Evolutionary conservation across 1,140 invertebrate species (phyloP), one percentile per base, ranked within the genome.

Genomic region (Anastrepha ludens): DNA sequence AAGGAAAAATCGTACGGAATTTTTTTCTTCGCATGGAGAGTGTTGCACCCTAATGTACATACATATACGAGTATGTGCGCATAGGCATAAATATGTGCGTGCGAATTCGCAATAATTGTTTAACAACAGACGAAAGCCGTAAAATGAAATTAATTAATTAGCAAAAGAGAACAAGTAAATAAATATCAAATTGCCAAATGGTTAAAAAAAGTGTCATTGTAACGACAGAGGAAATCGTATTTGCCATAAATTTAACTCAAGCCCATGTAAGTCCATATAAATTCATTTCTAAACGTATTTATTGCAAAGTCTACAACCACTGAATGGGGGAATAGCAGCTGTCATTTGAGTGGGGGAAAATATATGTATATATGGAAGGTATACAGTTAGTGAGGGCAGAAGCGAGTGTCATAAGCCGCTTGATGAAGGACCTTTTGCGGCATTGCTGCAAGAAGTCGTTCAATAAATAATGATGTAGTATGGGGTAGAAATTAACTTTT

Each of bases 41-140:
- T 29, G 29, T 29, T 29, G 29, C 29, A 29, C 29, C 29, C 29
- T 29, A 29, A 29, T 29, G 29, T 29, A 29, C 29, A 29, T 29
- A 29, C 29, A 29, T 29, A 29, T 29, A 29, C 29, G 29, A 29
- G 70, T 50, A 41, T 6, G 41, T 47, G 13, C 70, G 15, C 29
- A 8, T 17, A 62, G 60, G 60, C 17, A 55, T 81, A 55, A 20
- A 20, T 81, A 81, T 47, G 47, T 67, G 29, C 5, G 64, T 67
- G 17, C 20, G 17, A 81, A 39, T 58, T 11, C 15, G 60, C 74
- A 58, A 81, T 81, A 81, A 81, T 55, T 81, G 55, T 81, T 81
- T 81, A 55, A 55, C 47, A 13, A 47, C n/a, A 81, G 44, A 55
- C 47, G 55, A 81, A 81, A 11, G 74, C 47, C 4, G 55, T 81